phyloP scores from a whole-genome alignment of 2,113 vertebrate species.

The Anguilla rostrata region DNA sequence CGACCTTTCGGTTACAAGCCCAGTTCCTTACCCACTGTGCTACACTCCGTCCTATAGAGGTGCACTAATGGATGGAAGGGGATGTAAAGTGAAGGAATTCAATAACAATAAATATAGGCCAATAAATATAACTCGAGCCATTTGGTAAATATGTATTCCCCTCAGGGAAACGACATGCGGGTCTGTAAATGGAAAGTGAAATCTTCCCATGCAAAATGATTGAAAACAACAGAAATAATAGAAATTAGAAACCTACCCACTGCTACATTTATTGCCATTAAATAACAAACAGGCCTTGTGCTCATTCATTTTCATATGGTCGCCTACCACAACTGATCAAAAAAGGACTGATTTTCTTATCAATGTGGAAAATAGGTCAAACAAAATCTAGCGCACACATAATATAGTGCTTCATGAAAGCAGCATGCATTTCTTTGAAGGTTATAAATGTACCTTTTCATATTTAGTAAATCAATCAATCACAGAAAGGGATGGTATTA shows the following conservation, averaged over 20 bases:
- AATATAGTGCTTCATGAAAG: neutral
- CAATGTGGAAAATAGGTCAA: conserved; percentile 4
- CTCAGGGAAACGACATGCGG: neutral
- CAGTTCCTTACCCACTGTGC: too few relatives aligned
- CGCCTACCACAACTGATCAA: neutral
- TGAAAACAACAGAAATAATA: conserved; percentile 1
- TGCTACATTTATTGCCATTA: neutral
- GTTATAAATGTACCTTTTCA: conserved; percentile 14
- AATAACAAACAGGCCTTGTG: neutral
- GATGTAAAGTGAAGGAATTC: neutral
- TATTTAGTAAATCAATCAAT: conserved; percentile 9
- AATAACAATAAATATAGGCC: conserved; percentile 1
- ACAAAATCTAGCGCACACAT: neutral
- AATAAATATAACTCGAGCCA: neutral
- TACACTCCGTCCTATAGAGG: too few relatives aligned
- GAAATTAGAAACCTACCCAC: neutral
- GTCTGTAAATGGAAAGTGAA: neutral
- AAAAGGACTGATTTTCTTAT: neutral
- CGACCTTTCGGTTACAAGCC: too few relatives aligned
- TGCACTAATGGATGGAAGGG: neutral
- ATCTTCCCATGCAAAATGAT: neutral
- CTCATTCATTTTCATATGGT: neutral
- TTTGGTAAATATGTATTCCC: neutral
- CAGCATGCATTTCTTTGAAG: conserved; percentile 4
- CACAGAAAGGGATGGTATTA: neutral